Evolutionary conservation across 2,113 vertebrate genomes (phyloP), one percentile per base, ranked within the genome.

Genomic region (Halcyon malimbica): DNA sequence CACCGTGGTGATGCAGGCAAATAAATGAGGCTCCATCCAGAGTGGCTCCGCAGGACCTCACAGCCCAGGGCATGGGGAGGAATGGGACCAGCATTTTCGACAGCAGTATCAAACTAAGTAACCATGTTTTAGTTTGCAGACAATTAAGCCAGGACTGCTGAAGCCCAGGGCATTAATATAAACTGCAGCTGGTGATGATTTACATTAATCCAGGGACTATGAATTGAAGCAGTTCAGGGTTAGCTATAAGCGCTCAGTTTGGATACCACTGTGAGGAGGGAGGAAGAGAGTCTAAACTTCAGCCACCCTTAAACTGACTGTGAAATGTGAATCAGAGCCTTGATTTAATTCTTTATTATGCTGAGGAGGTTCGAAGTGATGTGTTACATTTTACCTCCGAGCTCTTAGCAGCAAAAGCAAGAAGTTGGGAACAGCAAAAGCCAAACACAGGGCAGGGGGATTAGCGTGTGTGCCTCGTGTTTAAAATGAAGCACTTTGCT

Each of bases 301-400:
- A 75, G 14, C 57, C 16, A 37, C 15, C 20, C 21, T 81, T 62
- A 93, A 80, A 90, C 29, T 76, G 62, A n/a, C 67, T 95, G 62
- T 96, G 93, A 96, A 93, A 91, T 84, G 48, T 53, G 74, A 93
- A 33, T 80, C 42, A 75, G 51, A 79, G 44, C n/a, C 51, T 75
- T 75, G 71, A 71, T 77, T 94, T 94, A 77, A 63, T 74, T 90
- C 68, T 74, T 80, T 60, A 15, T 87, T 68, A 35, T 26, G 28
- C 24, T 2, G 4, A 9, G 9, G 31, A 93, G n/a, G 21, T 93
- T 95, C 83, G 89, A 96, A 97, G 85, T 35, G 39, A 89, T 53
- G 51, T 11, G 1, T 79, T 84, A 44, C 33, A 70, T 92, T 96
- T 93, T 81, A 77, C 60, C 44, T 89, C n/a, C 3, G 2, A 78